Conservation (phyloP, 2,113 vertebrate species). For the Himantopus leucocephalus region DNA sequence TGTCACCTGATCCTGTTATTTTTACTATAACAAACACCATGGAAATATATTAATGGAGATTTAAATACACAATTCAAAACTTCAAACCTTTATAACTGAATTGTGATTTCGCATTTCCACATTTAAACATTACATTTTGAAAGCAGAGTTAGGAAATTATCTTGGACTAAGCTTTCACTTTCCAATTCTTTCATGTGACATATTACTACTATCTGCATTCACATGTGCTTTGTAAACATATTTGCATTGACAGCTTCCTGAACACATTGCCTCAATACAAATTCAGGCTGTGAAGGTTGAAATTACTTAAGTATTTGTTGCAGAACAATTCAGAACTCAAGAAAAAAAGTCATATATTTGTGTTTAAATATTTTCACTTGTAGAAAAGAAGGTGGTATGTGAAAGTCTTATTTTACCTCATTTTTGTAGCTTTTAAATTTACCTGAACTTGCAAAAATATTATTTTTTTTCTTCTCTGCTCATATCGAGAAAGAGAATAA, state of each 20-base stretch:
- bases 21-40: neutral
- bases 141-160: neutral
- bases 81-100: neutral
- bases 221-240: neutral
- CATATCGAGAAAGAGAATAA: neutral
- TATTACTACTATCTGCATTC: neutral
- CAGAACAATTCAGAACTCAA: neutral
- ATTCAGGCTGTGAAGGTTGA: neutral
- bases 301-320: neutral
- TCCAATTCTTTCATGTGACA: neutral
- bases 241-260: neutral
- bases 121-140: neutral
- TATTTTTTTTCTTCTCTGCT: neutral
- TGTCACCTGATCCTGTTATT: conserved; percentile 10
- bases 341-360: neutral
- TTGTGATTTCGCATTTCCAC: neutral
- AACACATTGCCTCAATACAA: neutral
- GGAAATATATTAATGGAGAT: neutral
- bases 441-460: neutral
- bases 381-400: neutral
- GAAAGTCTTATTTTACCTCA: neutral
- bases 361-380: neutral
- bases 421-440: neutral
- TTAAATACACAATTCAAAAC: conserved; percentile 3
- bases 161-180: neutral